phyloP scores from a whole-genome alignment of 2,888 invertebrate genomes.

The Spodoptera picta region DNA sequence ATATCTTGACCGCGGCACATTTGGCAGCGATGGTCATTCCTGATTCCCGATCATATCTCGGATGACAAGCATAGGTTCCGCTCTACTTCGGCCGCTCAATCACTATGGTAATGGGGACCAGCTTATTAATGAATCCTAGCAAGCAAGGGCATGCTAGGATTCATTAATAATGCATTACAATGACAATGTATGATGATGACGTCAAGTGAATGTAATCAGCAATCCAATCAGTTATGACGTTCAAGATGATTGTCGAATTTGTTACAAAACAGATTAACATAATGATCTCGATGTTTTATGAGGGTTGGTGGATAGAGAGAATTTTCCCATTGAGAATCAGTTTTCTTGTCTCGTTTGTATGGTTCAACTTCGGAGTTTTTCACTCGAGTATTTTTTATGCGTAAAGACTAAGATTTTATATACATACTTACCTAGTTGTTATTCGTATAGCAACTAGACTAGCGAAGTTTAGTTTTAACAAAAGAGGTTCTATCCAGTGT shows the following conservation, averaged over 20 bases:
- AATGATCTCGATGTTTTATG: not conserved
- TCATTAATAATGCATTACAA: too few relatives aligned
- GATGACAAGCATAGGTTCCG: constrained; percentile 17
- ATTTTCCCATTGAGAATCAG: too few relatives aligned
- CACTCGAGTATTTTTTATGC: too few relatives aligned
- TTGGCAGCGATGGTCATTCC: not conserved
- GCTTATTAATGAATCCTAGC: constrained; percentile 30
- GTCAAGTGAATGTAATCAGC: constrained; percentile 22
- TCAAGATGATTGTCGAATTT: not conserved
- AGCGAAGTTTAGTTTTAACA: too few relatives aligned
- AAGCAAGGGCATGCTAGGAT: constrained; percentile 7
- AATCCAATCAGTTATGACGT: constrained; percentile 10
- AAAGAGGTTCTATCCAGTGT: too few relatives aligned
- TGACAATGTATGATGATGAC: constrained; percentile 21
- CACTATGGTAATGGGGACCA: constrained; percentile 31
- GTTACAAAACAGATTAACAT: not conserved
- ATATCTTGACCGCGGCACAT: not conserved
- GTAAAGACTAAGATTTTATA: too few relatives aligned
- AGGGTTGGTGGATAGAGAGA: too few relatives aligned
- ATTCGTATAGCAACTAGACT: too few relatives aligned
- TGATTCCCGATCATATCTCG: not conserved
- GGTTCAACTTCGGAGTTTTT: too few relatives aligned
- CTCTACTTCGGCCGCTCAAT: constrained; percentile 27
- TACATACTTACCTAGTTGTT: too few relatives aligned
- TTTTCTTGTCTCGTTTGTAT: too few relatives aligned